phyloP scores from a whole-genome alignment of 2,888 invertebrate species.

The Hypomecis punctinalis region DNA sequence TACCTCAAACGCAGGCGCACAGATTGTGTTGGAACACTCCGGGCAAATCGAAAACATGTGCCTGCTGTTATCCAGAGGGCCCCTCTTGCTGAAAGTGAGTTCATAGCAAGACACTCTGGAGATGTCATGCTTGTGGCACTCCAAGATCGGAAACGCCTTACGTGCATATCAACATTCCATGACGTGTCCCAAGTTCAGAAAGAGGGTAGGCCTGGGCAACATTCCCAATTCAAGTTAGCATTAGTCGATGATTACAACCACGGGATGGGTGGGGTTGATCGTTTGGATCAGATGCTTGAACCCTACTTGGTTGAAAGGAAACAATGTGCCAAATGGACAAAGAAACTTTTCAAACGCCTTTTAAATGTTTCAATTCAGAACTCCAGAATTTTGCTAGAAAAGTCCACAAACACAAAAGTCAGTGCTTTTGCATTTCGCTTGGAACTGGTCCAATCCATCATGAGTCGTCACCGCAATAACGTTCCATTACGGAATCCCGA shows the following conservation, averaged over 20 bases:
- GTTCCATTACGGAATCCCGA: slow-evolving; percentile 10
- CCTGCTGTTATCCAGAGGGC: slow-evolving; percentile 28
- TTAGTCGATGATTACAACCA: slow-evolving; percentile 18
- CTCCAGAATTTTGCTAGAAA: slow-evolving; percentile 23
- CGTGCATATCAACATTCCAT: slow-evolving; percentile 1
- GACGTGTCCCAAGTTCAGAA: slow-evolving; percentile 10
- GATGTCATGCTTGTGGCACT: slow-evolving; percentile 23
- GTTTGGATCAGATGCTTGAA: slow-evolving; percentile 27
- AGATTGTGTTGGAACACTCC: slow-evolving; percentile 37
- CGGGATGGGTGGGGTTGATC: slow-evolving; percentile 28
- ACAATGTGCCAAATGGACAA: slow-evolving; percentile 19
- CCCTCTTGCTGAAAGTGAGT: slow-evolving; percentile 29
- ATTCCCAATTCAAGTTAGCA: slow-evolving; percentile 10
- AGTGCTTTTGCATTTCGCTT: neutral
- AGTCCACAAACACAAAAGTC: slow-evolving; percentile 3
- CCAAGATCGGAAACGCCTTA: slow-evolving; percentile 18
- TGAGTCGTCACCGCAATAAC: neutral
- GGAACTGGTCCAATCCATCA: slow-evolving; percentile 5
- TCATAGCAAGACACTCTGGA: slow-evolving; percentile 36
- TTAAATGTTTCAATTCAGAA: slow-evolving; percentile 23
- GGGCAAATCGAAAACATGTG: slow-evolving; percentile 14
- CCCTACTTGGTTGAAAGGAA: slow-evolving; percentile 27
- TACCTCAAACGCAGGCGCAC: slow-evolving; percentile 34
- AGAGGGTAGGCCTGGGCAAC: slow-evolving; percentile 15
- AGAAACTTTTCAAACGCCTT: slow-evolving; percentile 26